Conservation (phyloP, 2,797 vertebrate species). For the Brachyalestes nurse region DNA sequence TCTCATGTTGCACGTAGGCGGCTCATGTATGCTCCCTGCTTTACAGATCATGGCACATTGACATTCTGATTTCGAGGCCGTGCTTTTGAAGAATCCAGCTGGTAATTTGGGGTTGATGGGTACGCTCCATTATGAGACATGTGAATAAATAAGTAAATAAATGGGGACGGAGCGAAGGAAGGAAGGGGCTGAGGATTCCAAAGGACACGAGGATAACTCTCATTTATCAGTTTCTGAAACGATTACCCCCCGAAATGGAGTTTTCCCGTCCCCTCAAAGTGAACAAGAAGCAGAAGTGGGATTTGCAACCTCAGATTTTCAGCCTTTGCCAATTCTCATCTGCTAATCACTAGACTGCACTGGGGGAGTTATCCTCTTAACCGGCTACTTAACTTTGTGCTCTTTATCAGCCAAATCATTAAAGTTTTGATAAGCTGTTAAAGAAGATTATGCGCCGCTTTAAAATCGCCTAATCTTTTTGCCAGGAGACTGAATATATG, state of each 20-base stretch:
- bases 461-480: constrained; percentile 83
- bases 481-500: constrained; percentile 67
- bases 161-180: constrained; percentile 61
- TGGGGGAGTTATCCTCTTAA: constrained; percentile 85
- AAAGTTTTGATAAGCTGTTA: constrained; percentile 88
- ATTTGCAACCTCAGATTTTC: constrained; percentile 82
- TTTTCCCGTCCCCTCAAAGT: constrained; percentile 73
- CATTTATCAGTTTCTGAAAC: constrained; percentile 76
- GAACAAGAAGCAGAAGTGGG: constrained; percentile 80
- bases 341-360: constrained; percentile 85
- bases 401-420: constrained; percentile 86
- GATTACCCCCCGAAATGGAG: constrained; percentile 77
- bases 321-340: constrained; percentile 80
- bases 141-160: constrained; percentile 68
- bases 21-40: constrained; percentile 28
- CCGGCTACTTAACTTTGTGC: constrained; percentile 86
- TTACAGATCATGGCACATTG: constrained; percentile 54
- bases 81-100: constrained; percentile 59
- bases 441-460: constrained; percentile 85
- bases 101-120: constrained; percentile 59
- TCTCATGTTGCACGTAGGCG: constrained; percentile 9
- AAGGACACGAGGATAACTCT: constrained; percentile 65
- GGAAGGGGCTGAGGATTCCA: constrained; percentile 62
- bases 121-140: constrained; percentile 57
- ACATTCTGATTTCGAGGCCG: constrained; percentile 50